Evolutionary conservation across 2,888 invertebrate genomes (phyloP), one percentile per base, ranked within the genome.

Genomic region (Pollenia griseotomentosa): DNA sequence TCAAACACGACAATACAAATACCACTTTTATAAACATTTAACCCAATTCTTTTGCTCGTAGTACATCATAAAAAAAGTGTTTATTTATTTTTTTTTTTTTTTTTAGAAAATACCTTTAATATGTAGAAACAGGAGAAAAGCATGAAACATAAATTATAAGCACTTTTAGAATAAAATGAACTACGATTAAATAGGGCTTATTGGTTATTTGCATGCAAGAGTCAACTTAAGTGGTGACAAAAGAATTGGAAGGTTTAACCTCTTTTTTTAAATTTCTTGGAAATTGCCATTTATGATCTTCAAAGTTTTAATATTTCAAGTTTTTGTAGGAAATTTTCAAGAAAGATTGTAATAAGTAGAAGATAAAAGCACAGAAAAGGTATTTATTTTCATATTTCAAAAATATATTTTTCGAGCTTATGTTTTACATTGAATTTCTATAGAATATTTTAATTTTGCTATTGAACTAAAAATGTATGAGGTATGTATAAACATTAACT

Each of bases 21-120:
- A 40, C 48, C 46, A 73, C 59, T 79, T 78, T n/a, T 44, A 77
- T 65, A 70, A 68, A 73, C 61, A 85, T 85, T 85, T 81, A 85
- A 85, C 85, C 85, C 57, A 77, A 77, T 85, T 63, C 57, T 16
- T n/a, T 66, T 59, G 46, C 33, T 33, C 33, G 33, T 33, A 33
- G 33, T 33, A 40, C 42, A 57, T 78, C n/a, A 46, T 57, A 59
- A 44, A 42, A 19, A 33, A n/a, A 44, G 63, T 51, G 57, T 53
- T 51, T 74, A 19, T 16, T 33, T 33, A 6, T 33, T 0, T 33
- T 33, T 53, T 51, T 74, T n/a, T 16, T 33, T 33, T 33, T 33
- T 0, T 33, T 33, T 0, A 66, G 44, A 74, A 33, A n/a, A 8
- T 8, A 16, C 33, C 33, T 33, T 33, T 23, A 9, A 16, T 48